These are phyloP conservation scores for Aphelocoma californica DNA, from an alignment of 2,797 vertebrate genomes.

Conservation along the genomic window DNA sequence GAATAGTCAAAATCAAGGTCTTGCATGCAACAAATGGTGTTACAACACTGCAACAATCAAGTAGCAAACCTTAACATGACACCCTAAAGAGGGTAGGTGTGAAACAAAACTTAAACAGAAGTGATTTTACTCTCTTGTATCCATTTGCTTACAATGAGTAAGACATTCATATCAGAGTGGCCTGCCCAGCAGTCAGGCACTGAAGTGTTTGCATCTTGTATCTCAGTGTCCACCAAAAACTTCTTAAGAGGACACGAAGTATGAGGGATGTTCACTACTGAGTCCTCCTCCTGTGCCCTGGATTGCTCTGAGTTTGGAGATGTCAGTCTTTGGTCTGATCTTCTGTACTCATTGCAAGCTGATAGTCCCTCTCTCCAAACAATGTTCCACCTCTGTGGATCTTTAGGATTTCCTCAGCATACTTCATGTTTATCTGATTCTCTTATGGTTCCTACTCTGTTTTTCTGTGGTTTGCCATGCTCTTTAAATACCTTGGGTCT, in stretches of 20 bases:
- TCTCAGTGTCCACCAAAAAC: background rate
- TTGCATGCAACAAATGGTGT: background rate
- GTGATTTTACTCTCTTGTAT: background rate
- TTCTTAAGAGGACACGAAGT: background rate
- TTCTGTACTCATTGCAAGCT: background rate
- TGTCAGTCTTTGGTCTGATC: background rate
- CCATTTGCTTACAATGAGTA: background rate
- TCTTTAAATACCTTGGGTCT: background rate
- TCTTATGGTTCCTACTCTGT: background rate
- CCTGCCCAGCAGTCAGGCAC: background rate
- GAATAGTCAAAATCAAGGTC: background rate
- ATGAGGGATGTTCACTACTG: rapidly evolving
- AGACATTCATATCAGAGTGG: rapidly evolving
- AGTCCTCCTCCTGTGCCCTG: background rate
- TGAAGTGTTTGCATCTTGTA: background rate
- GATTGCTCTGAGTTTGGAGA: background rate
- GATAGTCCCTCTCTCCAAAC: rapidly evolving
- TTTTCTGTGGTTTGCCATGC: background rate
- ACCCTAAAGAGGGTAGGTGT: rapidly evolving
- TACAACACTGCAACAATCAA: background rate
- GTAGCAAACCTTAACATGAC: background rate
- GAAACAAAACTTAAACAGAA: background rate
- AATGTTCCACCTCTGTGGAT: background rate
- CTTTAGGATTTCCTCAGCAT: background rate
- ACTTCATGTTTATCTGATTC: background rate